Percentiles rank a stretch among this genome's conserved stretches.
Conservation (phyloP, 2,888 invertebrate species). For the Tetragonisca angustula region DNA sequence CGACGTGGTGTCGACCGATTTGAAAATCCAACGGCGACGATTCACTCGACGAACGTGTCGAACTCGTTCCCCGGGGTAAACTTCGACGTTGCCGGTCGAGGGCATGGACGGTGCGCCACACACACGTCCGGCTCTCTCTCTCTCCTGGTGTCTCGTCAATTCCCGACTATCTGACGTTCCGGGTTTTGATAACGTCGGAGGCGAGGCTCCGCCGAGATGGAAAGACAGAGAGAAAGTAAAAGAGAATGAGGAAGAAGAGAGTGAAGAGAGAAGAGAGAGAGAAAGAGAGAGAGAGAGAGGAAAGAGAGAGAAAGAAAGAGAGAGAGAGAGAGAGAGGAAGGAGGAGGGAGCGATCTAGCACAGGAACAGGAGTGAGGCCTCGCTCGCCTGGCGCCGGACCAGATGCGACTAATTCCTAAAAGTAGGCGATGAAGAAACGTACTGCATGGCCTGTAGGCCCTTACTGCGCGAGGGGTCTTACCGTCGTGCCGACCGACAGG, state of each 20-base stretch:
- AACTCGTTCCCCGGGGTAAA: too few species aligned
- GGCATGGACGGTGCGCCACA: constrained; percentile 5
- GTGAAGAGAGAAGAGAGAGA: neutral
- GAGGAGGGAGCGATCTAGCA: constrained; percentile 37
- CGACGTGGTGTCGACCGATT: too few species aligned
- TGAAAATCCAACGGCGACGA: neutral
- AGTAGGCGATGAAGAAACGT: constrained; percentile 82
- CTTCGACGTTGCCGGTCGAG: too few species aligned
- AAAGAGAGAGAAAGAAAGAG: neutral
- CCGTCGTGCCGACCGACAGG: constrained; percentile 67
- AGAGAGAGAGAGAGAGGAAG: constrained; percentile 23
- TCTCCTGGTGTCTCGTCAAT: constrained; percentile 25
- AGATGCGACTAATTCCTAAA: constrained; percentile 81
- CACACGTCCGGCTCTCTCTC: neutral
- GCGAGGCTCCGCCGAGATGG: neutral
- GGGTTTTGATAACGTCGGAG: constrained; percentile 22
- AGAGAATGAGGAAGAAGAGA: neutral
- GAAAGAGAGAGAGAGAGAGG: neutral
- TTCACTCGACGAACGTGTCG: constrained; percentile 8
- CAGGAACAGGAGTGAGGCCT: constrained; percentile 61
- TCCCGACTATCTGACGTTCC: constrained; percentile 24
- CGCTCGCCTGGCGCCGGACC: constrained; percentile 74
- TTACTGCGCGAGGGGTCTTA: constrained; percentile 82
- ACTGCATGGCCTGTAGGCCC: constrained; percentile 83
- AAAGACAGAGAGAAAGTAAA: neutral